Conservation (phyloP, 1,140 invertebrate species). For the Drosophila funebris region DNA sequence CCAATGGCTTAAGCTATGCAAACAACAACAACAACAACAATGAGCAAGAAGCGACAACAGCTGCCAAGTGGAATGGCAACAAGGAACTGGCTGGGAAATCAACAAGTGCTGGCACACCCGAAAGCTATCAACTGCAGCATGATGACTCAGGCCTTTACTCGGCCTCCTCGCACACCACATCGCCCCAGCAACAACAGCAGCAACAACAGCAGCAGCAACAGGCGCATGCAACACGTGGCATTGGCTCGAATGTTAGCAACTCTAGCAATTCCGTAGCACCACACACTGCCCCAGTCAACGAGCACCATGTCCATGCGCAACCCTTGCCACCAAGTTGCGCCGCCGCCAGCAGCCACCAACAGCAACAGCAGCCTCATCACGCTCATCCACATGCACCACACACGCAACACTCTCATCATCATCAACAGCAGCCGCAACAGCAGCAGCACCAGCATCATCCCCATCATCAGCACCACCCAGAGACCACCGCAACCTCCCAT, state of each 20-base stretch:
- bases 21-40: slow-evolving; percentile 67
- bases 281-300: slow-evolving; percentile 24
- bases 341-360: slow-evolving; percentile 38
- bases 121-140: slow-evolving; percentile 75
- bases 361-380: slow-evolving; percentile 44
- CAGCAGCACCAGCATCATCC: slow-evolving; percentile 48
- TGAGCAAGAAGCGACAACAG: slow-evolving; percentile 44
- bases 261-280: slow-evolving; percentile 54
- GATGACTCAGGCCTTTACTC: slow-evolving; percentile 81
- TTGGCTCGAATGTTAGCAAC: slow-evolving; percentile 65
- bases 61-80: slow-evolving; percentile 77
- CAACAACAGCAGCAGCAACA: slow-evolving; percentile 64
- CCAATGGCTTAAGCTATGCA: slow-evolving; percentile 71
- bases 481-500: slow-evolving; percentile 40
- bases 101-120: slow-evolving; percentile 65
- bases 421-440: slow-evolving; percentile 38
- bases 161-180: slow-evolving; percentile 78
- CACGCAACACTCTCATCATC: slow-evolving; percentile 51
- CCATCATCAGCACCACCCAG: slow-evolving; percentile 56
- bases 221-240: slow-evolving; percentile 47
- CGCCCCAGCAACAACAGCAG: slow-evolving; percentile 71
- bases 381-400: slow-evolving; percentile 57
- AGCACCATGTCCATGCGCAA: slow-evolving; percentile 55
- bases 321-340: slow-evolving; percentile 50
- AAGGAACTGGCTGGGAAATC: slow-evolving; percentile 61